Evolutionary conservation across 2,888 invertebrate genomes (phyloP).

Genomic region (Drosophila buzzatii): DNA sequence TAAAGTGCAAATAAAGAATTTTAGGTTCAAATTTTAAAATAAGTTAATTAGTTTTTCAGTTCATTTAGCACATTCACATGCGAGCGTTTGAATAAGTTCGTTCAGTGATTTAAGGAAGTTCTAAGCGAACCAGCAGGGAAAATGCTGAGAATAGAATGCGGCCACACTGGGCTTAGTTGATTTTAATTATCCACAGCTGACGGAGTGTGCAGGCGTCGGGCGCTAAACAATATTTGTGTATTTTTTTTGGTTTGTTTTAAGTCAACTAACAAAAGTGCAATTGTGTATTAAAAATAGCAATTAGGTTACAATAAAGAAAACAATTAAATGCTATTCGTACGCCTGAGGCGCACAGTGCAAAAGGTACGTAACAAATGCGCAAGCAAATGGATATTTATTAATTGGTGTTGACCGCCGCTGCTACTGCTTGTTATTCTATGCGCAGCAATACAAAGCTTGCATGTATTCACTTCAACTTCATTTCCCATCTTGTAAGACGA

Average conservation of each 20-base stretch:
- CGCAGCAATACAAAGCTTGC: slow-evolving; percentile 10
- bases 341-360: slow-evolving; percentile 3
- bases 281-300: slow-evolving; percentile 55
- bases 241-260: slow-evolving; percentile 37
- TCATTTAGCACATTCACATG: background rate
- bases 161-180: slow-evolving; percentile 47
- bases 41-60: background rate
- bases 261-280: slow-evolving; percentile 31
- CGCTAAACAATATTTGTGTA: slow-evolving; percentile 19
- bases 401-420: slow-evolving; percentile 13
- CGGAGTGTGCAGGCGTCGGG: slow-evolving; percentile 30
- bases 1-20: background rate
- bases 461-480: slow-evolving; percentile 8
- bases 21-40: background rate
- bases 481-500: slow-evolving; percentile 27
- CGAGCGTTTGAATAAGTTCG: background rate
- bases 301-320: slow-evolving; percentile 11
- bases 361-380: slow-evolving; percentile 39
- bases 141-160: slow-evolving; percentile 9
- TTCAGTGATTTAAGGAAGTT: background rate
- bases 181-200: slow-evolving; percentile 53
- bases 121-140: slow-evolving; percentile 4
- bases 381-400: slow-evolving; percentile 12
- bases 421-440: background rate
- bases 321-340: slow-evolving; percentile 28